Evolutionary conservation across 2,113 vertebrate species (phyloP).

Genomic region (Tychaedon coryphoeus): DNA sequence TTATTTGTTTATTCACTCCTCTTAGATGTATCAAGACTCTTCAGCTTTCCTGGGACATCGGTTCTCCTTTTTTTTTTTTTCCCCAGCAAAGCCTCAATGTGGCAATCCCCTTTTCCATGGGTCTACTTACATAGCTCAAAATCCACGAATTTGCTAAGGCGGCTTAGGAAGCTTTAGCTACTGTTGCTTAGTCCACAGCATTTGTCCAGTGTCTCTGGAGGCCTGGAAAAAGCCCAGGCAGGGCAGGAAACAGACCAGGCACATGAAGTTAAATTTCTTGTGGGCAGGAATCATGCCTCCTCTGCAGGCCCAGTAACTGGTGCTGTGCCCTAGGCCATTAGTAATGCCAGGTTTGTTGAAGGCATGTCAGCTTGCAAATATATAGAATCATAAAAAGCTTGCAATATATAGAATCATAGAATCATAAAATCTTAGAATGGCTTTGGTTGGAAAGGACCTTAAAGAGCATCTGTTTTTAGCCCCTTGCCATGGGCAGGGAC

Average conservation of each 20-base stretch:
- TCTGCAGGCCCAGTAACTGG: not conserved
- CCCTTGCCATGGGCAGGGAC: too few species aligned
- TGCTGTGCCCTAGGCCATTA: not conserved
- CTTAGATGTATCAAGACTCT: not conserved
- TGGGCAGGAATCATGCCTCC: not conserved
- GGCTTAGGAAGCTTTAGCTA: not conserved
- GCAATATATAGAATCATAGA: not conserved
- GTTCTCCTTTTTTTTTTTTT: not conserved
- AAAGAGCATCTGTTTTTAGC: not conserved
- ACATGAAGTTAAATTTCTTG: not conserved
- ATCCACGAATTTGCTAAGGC: not conserved
- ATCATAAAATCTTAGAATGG: not conserved
- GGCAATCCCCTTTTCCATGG: not conserved
- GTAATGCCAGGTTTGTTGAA: not conserved
- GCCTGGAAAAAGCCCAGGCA: not conserved
- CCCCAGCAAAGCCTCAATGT: not conserved
- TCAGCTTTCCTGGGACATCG: not conserved
- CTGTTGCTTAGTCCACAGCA: not conserved
- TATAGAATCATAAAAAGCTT: not conserved
- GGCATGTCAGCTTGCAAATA: not conserved
- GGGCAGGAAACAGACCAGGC: not conserved
- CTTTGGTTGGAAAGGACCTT: not conserved
- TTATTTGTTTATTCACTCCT: rapidly evolving
- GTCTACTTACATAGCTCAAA: not conserved
- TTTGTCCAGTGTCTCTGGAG: not conserved